Evolutionary conservation across 1,140 invertebrate species (phyloP).

Genomic region (Hyles euphorbiae): DNA sequence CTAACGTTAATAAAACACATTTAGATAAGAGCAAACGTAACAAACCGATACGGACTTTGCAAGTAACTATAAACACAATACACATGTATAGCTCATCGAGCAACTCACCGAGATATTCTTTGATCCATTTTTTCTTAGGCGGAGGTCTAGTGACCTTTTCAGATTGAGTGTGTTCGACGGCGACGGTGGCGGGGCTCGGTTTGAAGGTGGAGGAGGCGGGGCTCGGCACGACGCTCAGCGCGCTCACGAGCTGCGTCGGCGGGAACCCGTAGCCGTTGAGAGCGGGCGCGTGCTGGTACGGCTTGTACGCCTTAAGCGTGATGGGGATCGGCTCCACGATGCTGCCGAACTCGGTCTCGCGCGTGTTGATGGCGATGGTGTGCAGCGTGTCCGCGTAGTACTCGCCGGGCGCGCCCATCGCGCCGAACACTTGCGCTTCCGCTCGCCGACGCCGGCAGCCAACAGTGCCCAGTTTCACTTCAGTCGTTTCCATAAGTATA

Average conservation of each 20-base stretch:
- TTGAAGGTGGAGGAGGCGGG: slow-evolving; percentile 28
- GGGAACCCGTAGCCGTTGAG: slow-evolving; percentile 42
- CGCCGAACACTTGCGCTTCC: slow-evolving; percentile 38
- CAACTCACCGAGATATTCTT: slow-evolving; percentile 78
- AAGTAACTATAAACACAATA: not conserved
- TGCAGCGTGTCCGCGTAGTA: slow-evolving; percentile 55
- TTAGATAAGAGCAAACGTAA: not conserved
- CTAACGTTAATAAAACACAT: not conserved
- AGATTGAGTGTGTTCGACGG: slow-evolving; percentile 29
- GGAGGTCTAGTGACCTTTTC: slow-evolving; percentile 70
- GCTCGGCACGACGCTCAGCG: slow-evolving; percentile 27
- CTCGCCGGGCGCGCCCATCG: slow-evolving; percentile 52
- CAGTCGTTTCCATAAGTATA: slow-evolving; percentile 63
- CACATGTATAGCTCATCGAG: not conserved
- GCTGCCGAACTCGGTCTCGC: slow-evolving; percentile 65
- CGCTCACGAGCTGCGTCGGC: slow-evolving; percentile 31
- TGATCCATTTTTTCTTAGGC: slow-evolving; percentile 85
- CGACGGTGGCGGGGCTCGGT: slow-evolving; percentile 26
- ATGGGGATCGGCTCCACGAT: slow-evolving; percentile 61
- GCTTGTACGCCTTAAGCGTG: slow-evolving; percentile 55
- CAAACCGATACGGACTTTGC: not conserved
- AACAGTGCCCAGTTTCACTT: slow-evolving; percentile 56
- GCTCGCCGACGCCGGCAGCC: slow-evolving; percentile 36
- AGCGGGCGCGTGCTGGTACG: slow-evolving; percentile 30
- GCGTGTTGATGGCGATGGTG: slow-evolving; percentile 60